phyloP scores from a whole-genome alignment of 2,888 invertebrate genomes.

The Fabriciana adippe region DNA sequence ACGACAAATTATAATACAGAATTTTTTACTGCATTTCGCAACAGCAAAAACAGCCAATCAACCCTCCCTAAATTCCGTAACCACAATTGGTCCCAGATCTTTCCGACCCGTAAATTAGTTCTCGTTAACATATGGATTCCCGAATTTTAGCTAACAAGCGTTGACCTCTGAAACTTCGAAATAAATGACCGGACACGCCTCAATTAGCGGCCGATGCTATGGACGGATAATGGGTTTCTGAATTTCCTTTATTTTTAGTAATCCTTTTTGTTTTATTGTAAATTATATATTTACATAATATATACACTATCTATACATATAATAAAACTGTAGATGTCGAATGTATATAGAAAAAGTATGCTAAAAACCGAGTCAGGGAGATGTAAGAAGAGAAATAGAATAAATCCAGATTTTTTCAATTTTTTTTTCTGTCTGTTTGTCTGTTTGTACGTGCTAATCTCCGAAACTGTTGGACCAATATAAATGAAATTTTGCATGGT shows the following conservation, averaged over 20 bases:
- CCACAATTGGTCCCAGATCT: slow-evolving; percentile 51
- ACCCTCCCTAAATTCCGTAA: slow-evolving; percentile 53
- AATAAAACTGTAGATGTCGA: too few relatives aligned
- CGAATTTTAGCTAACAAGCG: slow-evolving; percentile 74
- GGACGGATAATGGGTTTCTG: slow-evolving; percentile 26
- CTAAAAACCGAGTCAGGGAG: too few relatives aligned
- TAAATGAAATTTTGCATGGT: too few relatives aligned
- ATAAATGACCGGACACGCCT: slow-evolving; percentile 74
- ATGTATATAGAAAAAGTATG: too few relatives aligned
- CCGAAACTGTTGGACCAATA: too few relatives aligned
- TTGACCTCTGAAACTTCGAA: slow-evolving; percentile 62
- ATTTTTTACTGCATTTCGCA: not conserved
- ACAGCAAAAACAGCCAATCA: slow-evolving; percentile 60
- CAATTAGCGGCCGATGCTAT: slow-evolving; percentile 62
- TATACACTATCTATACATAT: too few relatives aligned
- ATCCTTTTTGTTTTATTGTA: slow-evolving; percentile 2
- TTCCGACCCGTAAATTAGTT: slow-evolving; percentile 68
- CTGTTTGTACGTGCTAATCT: too few relatives aligned
- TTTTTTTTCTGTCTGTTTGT: too few relatives aligned
- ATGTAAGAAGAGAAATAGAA: too few relatives aligned
- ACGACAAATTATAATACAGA: not conserved
- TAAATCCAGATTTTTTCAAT: too few relatives aligned
- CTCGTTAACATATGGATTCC: slow-evolving; percentile 78
- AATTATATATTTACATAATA: not conserved
- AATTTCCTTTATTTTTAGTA: slow-evolving; percentile 21